These are phyloP conservation scores for Oncorhynchus nerka DNA, from an alignment of 2,113 vertebrate genomes.

Conservation along the genomic window DNA sequence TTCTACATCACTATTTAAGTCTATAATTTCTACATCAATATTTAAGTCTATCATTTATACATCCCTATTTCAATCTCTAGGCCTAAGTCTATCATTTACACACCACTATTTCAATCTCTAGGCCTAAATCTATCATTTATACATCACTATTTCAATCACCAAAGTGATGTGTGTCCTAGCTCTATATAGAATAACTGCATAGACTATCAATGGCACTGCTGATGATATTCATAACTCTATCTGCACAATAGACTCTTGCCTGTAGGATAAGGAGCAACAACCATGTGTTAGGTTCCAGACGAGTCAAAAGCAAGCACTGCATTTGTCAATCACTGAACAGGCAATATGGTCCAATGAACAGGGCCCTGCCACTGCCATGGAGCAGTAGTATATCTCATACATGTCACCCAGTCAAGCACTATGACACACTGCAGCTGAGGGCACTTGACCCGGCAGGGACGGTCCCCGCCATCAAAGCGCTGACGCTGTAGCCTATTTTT, in stretches of 20 bases:
- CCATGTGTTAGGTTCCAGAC: not conserved
- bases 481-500: constrained; percentile 50
- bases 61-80: too few species aligned
- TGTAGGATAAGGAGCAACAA: not conserved
- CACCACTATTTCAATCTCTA: too few species aligned
- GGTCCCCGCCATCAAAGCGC: constrained; percentile 24
- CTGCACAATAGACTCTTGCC: not conserved
- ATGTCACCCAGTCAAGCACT: constrained; percentile 22
- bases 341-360: not conserved
- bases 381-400: constrained; percentile 21
- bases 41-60: too few species aligned
- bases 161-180: too few species aligned
- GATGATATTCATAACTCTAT: not conserved
- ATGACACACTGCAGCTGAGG: constrained; percentile 54
- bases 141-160: too few species aligned
- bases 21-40: too few species aligned
- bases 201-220: not conserved
- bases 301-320: not conserved
- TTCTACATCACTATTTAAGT: too few species aligned
- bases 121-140: too few species aligned
- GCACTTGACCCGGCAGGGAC: constrained; percentile 50
- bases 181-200: too few species aligned
- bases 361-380: not conserved
- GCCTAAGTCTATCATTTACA: too few species aligned
- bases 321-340: not conserved